These are phyloP conservation scores for Leptocoma aspasia DNA, from an alignment of 2,113 vertebrate species.

Conservation along the genomic window DNA sequence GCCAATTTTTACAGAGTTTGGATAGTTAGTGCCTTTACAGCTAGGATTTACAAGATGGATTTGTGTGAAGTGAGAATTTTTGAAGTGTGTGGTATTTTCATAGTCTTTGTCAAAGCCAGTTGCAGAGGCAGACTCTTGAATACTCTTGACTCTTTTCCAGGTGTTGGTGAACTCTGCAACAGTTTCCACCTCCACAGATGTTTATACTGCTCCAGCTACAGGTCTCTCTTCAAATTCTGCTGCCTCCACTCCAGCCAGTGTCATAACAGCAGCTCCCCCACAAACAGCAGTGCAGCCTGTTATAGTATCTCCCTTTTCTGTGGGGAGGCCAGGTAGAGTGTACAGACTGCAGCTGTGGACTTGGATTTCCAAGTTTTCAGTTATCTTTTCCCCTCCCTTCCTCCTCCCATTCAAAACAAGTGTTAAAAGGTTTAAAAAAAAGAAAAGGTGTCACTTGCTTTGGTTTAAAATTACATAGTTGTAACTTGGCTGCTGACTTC, in stretches of 20 bases:
- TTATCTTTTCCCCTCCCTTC: neutral
- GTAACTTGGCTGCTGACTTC: neutral
- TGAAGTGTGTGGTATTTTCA: neutral
- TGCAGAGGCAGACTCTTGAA: neutral
- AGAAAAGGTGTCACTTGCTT: neutral
- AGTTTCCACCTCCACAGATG: conserved; percentile 74
- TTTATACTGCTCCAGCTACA: conserved; percentile 69
- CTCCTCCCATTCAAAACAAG: neutral
- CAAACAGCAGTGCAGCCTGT: conserved; percentile 70
- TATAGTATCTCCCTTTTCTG: conserved; percentile 62
- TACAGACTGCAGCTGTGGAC: neutral
- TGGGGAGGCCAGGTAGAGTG: conserved; percentile 76
- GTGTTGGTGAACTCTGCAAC: conserved; percentile 81
- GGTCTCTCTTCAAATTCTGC: conserved; percentile 77
- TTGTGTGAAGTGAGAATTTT: neutral
- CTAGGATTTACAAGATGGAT: neutral
- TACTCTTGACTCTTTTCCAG: conserved; percentile 62
- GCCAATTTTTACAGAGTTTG: neutral
- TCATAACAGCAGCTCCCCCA: conserved; percentile 69
- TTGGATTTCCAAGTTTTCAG: neutral
- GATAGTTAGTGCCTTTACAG: neutral
- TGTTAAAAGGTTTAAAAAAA: neutral
- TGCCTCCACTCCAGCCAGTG: conserved; percentile 66
- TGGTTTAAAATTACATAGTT: neutral
- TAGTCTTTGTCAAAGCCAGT: neutral